These are phyloP conservation scores for Erebia epiphron DNA, from an alignment of 2,888 invertebrate species.

Conservation along the genomic window DNA sequence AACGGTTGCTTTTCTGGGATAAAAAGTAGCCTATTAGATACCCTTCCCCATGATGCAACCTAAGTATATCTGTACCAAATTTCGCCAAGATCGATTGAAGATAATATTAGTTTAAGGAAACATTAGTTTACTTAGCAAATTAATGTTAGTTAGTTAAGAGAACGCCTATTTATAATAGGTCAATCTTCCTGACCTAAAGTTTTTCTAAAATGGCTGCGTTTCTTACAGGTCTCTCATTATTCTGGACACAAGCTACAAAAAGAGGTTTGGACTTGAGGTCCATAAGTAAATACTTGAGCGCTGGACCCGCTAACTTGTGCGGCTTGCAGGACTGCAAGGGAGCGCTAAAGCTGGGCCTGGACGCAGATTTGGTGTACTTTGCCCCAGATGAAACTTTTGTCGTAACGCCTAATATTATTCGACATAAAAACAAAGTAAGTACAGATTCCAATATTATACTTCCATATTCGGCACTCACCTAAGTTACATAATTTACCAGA, in stretches of 20 bases:
- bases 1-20: no score
- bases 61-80: no score
- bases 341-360: conserved; percentile 82
- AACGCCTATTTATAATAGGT: no score
- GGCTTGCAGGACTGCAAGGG: conserved; percentile 85
- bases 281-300: conserved; percentile 83
- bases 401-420: conserved; percentile 82
- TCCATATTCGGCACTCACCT: background rate
- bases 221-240: conserved; percentile 82
- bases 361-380: conserved; percentile 89
- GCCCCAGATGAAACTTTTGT: conserved; percentile 84
- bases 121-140: no score
- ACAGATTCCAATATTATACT: background rate
- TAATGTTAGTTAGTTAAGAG: no score
- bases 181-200: no score
- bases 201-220: background rate
- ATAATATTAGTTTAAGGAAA: no score
- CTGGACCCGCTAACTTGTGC: conserved; percentile 84
- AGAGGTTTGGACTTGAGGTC: conserved; percentile 80
- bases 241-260: conserved; percentile 85
- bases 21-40: no score
- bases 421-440: conserved; percentile 87
- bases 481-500: no score
- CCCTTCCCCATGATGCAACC: no score
- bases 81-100: no score